phyloP scores from a whole-genome alignment of 2,888 invertebrate species.

The Rotaria sp. region DNA sequence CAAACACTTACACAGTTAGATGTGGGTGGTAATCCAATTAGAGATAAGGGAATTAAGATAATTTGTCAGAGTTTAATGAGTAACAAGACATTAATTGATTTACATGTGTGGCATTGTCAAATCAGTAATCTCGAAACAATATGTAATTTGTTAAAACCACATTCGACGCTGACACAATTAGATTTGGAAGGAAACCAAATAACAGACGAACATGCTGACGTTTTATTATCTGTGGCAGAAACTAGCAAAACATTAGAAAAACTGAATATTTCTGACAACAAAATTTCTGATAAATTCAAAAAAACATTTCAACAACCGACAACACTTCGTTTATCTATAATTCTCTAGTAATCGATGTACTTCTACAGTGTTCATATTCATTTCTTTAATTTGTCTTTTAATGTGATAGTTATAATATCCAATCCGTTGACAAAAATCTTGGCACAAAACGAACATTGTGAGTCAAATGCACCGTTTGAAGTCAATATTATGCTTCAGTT shows the following conservation, averaged over 20 bases:
- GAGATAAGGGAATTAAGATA: neutral
- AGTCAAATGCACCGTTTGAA: too few species aligned
- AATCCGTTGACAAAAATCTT: too few species aligned
- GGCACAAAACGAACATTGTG: too few species aligned
- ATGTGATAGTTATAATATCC: too few species aligned
- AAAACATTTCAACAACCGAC: neutral
- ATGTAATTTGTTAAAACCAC: neutral
- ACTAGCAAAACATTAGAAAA: neutral
- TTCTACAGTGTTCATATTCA: too few species aligned
- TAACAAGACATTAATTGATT: neutral
- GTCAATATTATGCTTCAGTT: too few species aligned
- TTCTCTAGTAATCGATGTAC: too few species aligned
- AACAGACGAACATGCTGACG: neutral
- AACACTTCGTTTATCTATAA: neutral
- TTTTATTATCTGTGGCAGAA: neutral
- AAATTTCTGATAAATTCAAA: neutral
- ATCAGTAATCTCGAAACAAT: neutral
- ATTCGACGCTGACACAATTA: neutral
- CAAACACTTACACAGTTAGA: neutral
- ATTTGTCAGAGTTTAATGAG: neutral
- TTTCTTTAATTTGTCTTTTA: too few species aligned
- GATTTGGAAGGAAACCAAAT: neutral
- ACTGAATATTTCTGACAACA: neutral
- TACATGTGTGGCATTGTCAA: neutral
- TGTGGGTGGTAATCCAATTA: neutral